These are phyloP conservation scores for Leptinotarsa juncta DNA, from an alignment of 2,888 invertebrate species.

Conservation along the genomic window DNA sequence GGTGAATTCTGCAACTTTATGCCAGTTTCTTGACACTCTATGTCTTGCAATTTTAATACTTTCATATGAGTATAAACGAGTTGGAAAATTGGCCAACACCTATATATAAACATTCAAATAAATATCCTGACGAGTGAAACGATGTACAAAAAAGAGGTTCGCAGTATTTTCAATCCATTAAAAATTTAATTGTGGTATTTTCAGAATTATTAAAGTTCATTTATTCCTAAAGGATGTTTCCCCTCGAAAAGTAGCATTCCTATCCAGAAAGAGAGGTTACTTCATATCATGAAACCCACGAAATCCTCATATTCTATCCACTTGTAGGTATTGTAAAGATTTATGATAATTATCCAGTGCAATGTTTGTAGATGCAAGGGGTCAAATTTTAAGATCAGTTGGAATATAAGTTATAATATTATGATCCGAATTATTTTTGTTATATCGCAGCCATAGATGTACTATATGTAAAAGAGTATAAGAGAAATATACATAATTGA, in stretches of 20 bases:
- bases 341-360: conserved; percentile 38
- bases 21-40: too few species aligned
- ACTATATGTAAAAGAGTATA: conserved; percentile 51
- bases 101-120: too few species aligned
- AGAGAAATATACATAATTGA: conserved; percentile 46
- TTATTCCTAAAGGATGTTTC: too few species aligned
- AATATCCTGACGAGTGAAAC: too few species aligned
- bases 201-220: too few species aligned
- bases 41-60: too few species aligned
- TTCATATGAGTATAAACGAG: too few species aligned
- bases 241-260: not conserved
- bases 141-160: too few species aligned
- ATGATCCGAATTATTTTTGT: conserved; percentile 63
- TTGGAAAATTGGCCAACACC: too few species aligned
- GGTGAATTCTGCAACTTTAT: too few species aligned
- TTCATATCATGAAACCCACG: conserved; percentile 4
- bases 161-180: too few species aligned
- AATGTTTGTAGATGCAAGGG: conserved; percentile 38
- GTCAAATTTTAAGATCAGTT: conserved; percentile 41
- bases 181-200: too few species aligned
- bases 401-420: conserved; percentile 47
- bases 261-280: not conserved
- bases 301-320: conserved; percentile 1
- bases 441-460: conserved; percentile 62
- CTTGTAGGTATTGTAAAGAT: conserved; percentile 18